phyloP scores from a whole-genome alignment of 1,140 invertebrate species.

The Drosophila aff. region DNA sequence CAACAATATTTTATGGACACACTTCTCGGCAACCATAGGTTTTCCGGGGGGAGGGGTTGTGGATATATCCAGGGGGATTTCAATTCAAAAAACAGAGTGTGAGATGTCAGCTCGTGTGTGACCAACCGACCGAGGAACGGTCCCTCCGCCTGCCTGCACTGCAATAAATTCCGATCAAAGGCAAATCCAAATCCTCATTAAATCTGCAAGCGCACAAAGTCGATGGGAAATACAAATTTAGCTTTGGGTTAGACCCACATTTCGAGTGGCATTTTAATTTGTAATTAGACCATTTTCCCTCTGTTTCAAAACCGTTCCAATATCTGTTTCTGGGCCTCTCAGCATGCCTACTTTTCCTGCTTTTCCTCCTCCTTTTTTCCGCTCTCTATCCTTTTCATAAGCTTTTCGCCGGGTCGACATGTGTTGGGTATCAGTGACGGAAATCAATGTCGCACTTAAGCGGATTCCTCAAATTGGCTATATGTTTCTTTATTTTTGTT shows the following conservation, averaged over 20 bases:
- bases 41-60: conserved; percentile 11
- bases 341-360: neutral
- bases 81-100: neutral
- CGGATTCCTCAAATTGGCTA: conserved; percentile 81
- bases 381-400: conserved; percentile 21
- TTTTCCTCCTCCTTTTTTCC: neutral
- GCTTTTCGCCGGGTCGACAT: conserved; percentile 46
- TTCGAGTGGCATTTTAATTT: conserved; percentile 35
- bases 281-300: conserved; percentile 26
- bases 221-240: neutral
- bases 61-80: conserved; percentile 14
- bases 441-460: conserved; percentile 83
- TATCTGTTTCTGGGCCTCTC: neutral
- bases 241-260: conserved; percentile 2
- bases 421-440: conserved; percentile 74
- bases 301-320: neutral
- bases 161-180: conserved; percentile 3
- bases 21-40: conserved; percentile 44
- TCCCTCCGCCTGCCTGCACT: neutral
- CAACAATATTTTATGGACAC: conserved; percentile 74
- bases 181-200: conserved; percentile 15
- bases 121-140: conserved; percentile 3
- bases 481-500: conserved; percentile 62
- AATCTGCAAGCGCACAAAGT: conserved; percentile 28
- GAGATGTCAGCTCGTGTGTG: conserved; percentile 34